Conservation (phyloP, 2,888 invertebrate species). For the Lithophane semibrunnea region DNA sequence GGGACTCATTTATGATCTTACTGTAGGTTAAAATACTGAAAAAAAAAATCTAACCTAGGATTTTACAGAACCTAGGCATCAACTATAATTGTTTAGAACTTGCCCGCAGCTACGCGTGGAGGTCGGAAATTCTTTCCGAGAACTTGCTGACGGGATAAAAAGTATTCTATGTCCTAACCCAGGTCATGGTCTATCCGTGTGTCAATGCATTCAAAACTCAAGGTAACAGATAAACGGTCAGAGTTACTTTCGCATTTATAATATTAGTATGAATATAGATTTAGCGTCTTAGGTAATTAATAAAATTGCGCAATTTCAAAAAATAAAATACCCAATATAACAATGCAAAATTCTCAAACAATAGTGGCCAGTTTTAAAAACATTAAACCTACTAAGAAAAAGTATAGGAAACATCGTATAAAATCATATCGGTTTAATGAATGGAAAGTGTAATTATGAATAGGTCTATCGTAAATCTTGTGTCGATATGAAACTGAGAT, state of each 20-base stretch:
- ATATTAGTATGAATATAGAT: neutral
- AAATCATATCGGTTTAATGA: conserved; percentile 21
- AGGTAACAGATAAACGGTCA: too few relatives aligned
- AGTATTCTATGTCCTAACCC: neutral
- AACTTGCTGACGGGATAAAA: too few relatives aligned
- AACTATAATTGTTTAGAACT: neutral
- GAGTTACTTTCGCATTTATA: neutral
- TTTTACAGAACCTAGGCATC: neutral
- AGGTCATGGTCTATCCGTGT: neutral
- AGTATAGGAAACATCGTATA: neutral
- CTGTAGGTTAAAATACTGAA: neutral
- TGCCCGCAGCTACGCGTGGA: neutral
- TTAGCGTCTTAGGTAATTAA: neutral
- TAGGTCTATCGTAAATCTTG: conserved; percentile 34
- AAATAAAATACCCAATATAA: neutral
- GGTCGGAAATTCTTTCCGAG: neutral
- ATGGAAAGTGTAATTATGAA: conserved; percentile 40
- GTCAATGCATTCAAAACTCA: neutral
- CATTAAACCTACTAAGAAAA: conserved; percentile 1
- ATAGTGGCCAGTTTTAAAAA: conserved; percentile 18
- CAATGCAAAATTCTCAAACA: conserved; percentile 4
- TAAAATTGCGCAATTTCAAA: neutral
- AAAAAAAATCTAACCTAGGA: neutral
- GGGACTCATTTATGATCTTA: neutral
- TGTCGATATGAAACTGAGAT: conserved; percentile 31